A percentile compares a stretch with the other conserved stretches of the same genome.
phyloP scores from a whole-genome alignment of 1,140 invertebrate species.

The Cydia strobilella region DNA sequence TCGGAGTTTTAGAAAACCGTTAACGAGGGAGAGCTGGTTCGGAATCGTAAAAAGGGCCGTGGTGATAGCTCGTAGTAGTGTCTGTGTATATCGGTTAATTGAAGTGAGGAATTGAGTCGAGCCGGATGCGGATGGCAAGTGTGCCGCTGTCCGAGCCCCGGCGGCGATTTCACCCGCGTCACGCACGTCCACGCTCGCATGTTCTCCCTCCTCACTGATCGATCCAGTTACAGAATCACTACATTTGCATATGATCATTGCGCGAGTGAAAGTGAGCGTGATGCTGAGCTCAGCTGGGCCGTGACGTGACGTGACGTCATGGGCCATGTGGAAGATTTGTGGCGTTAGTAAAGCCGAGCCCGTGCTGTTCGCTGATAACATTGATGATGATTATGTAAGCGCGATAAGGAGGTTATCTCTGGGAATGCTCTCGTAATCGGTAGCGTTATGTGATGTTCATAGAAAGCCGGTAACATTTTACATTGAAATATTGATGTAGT shows the following conservation, averaged over 20 bases:
- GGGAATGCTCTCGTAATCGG: slow-evolving; percentile 8
- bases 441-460: neutral
- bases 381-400: slow-evolving; percentile 74
- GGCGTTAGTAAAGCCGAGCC: slow-evolving; percentile 73
- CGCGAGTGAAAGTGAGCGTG: slow-evolving; percentile 68
- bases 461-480: neutral
- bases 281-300: slow-evolving; percentile 62
- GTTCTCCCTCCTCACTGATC: slow-evolving; percentile 55
- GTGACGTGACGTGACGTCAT: slow-evolving; percentile 68
- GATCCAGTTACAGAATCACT: slow-evolving; percentile 58
- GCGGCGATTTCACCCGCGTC: slow-evolving; percentile 72
- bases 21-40: slow-evolving; percentile 35
- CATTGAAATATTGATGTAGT: neutral
- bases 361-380: slow-evolving; percentile 59
- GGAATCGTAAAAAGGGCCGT: slow-evolving; percentile 35
- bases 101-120: slow-evolving; percentile 45
- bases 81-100: slow-evolving; percentile 42
- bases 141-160: slow-evolving; percentile 54
- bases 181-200: slow-evolving; percentile 66
- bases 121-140: slow-evolving; percentile 67
- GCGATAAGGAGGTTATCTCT: neutral
- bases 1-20: slow-evolving; percentile 34
- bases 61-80: slow-evolving; percentile 36
- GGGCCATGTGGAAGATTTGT: slow-evolving; percentile 77
- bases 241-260: slow-evolving; percentile 60